Evolutionary conservation across 2,797 vertebrate genomes (phyloP).

Genomic region (Dipus sagitta): DNA sequence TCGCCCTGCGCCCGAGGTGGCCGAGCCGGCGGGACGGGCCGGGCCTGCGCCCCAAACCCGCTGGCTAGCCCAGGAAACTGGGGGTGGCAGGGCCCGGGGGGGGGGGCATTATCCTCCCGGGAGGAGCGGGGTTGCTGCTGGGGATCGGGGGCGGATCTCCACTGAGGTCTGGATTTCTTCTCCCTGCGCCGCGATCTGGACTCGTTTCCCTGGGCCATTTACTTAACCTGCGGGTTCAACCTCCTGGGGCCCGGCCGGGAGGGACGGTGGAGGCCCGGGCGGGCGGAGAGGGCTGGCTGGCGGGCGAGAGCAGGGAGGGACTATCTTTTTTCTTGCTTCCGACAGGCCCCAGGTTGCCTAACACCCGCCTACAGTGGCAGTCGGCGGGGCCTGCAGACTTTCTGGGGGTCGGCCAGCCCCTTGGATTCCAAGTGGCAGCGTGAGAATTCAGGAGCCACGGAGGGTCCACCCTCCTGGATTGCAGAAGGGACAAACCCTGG

Average conservation of each 20-base stretch:
- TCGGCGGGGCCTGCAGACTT: neutral
- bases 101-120: neutral
- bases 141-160: constrained; percentile 73
- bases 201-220: constrained; percentile 88
- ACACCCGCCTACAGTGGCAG: neutral
- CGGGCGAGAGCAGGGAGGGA: constrained; percentile 82
- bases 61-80: neutral
- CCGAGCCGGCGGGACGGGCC: neutral
- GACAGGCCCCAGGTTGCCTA: neutral
- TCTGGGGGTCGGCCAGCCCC: neutral
- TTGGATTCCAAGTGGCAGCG: constrained; percentile 12
- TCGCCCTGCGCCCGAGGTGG: no score
- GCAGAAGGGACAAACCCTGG: constrained; percentile 5
- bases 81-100: neutral
- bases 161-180: constrained; percentile 88
- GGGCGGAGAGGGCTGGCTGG: constrained; percentile 73
- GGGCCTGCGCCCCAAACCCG: neutral
- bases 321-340: constrained; percentile 83
- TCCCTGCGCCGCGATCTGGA: constrained; percentile 81
- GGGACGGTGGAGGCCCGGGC: constrained; percentile 72
- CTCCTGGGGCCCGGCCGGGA: constrained; percentile 77
- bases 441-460: neutral
- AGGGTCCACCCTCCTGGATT: neutral
- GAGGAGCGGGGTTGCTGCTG: neutral
- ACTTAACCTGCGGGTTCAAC: constrained; percentile 86